Percentiles rank a stretch among this genome's conserved stretches.
These are phyloP conservation scores for Saccopteryx leptura DNA, from an alignment of 2,113 vertebrate genomes.

Conservation along the genomic window DNA sequence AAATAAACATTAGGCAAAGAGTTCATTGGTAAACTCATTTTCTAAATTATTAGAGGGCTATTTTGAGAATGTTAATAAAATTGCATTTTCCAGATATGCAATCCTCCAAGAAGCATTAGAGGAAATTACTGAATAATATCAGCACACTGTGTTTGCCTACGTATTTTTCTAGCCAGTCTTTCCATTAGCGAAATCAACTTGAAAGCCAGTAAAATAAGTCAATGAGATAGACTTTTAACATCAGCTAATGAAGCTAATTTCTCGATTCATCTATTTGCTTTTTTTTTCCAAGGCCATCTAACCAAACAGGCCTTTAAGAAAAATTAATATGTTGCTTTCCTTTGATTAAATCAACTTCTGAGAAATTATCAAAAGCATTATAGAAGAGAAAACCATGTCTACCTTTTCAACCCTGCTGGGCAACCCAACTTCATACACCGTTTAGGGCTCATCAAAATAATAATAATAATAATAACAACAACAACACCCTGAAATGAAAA, in stretches of 20 bases:
- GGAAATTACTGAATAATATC: constrained; percentile 77
- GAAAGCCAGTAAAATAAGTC: constrained; percentile 81
- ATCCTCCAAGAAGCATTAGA: constrained; percentile 78
- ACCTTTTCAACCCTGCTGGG: constrained; percentile 70
- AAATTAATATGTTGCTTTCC: constrained; percentile 75
- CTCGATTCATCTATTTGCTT: constrained; percentile 80
- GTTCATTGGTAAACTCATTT: constrained; percentile 78
- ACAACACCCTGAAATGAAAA: no score
- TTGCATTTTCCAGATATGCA: constrained; percentile 78
- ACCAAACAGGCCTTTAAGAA: constrained; percentile 75
- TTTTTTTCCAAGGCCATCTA: constrained; percentile 76
- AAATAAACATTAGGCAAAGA: constrained; percentile 78
- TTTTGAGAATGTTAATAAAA: constrained; percentile 80
- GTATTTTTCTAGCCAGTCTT: constrained; percentile 61
- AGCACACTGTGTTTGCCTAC: constrained; percentile 52
- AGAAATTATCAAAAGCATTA: constrained; percentile 71
- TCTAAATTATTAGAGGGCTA: constrained; percentile 67
- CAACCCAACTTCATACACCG: constrained; percentile 54
- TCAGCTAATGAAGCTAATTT: constrained; percentile 84
- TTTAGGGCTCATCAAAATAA: constrained; percentile 38
- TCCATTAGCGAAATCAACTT: constrained; percentile 82
- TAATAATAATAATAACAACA: no score
- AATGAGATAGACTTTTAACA: constrained; percentile 80
- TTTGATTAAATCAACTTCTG: constrained; percentile 81
- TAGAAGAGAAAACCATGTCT: constrained; percentile 60